Evolutionary conservation across 2,113 vertebrate species (phyloP).

Genomic region (Nothoprocta perdicaria): DNA sequence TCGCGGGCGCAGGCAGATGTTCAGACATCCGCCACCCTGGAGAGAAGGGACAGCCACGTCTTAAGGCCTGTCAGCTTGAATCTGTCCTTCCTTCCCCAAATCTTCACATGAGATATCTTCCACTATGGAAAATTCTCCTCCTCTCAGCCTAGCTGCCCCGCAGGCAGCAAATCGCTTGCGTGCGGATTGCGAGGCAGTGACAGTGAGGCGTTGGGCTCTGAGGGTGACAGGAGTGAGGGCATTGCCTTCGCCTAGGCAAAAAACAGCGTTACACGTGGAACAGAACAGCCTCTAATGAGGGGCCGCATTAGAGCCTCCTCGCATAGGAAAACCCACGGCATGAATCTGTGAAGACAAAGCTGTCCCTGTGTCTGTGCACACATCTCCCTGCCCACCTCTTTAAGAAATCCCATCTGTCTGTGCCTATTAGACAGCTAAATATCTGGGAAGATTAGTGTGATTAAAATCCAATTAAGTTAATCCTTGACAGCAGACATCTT

Average conservation of each 20-base stretch:
- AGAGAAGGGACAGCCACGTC: neutral
- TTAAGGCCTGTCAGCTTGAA: neutral
- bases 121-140: neutral
- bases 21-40: neutral
- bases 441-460: slow-evolving; percentile 22
- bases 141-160: neutral
- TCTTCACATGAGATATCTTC: neutral
- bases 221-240: neutral
- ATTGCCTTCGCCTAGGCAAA: neutral
- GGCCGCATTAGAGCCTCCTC: neutral
- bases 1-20: fast-evolving
- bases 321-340: neutral
- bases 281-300: neutral
- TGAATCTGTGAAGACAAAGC: slow-evolving; percentile 11
- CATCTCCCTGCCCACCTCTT: neutral
- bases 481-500: slow-evolving; percentile 29
- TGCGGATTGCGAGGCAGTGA: neutral
- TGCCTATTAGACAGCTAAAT: slow-evolving; percentile 39
- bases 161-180: neutral
- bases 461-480: slow-evolving; percentile 62
- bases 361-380: neutral
- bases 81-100: neutral
- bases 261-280: neutral
- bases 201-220: neutral
- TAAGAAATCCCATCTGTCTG: slow-evolving; percentile 31